A percentile compares a stretch with the other conserved stretches of the same genome.
Conservation (phyloP, 2,888 invertebrate species). For the Nomada lathburiana region DNA sequence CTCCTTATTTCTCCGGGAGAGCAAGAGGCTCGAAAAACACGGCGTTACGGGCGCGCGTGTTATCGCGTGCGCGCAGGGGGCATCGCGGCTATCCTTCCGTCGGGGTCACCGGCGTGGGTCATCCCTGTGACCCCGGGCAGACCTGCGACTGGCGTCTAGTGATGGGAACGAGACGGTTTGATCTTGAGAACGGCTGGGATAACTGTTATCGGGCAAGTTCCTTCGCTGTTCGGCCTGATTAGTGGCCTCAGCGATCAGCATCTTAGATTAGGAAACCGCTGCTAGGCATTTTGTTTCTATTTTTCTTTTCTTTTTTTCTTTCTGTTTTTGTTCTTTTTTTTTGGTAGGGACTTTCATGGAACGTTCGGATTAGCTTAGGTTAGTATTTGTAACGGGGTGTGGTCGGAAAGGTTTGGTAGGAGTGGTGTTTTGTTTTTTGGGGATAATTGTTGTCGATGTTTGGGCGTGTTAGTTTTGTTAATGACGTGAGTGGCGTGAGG, state of each 20-base stretch:
- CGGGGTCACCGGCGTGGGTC: conserved; percentile 74
- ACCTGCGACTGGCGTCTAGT: conserved; percentile 61
- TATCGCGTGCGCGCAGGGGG: conserved; percentile 83
- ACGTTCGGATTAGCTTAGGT: too few species aligned
- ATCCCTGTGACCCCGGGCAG: conserved; percentile 62
- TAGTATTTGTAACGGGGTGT: too few species aligned
- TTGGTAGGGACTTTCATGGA: too few species aligned
- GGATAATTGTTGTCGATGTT: too few species aligned
- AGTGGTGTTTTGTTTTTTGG: too few species aligned
- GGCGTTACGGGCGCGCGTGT: conserved; percentile 76
- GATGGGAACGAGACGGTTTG: conserved; percentile 52
- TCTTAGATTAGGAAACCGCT: background rate
- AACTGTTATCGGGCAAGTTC: background rate
- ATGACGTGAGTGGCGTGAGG: too few species aligned
- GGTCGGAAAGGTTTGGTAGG: too few species aligned
- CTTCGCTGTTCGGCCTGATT: background rate
- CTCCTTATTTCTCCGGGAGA: conserved; percentile 74
- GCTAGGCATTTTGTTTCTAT: background rate
- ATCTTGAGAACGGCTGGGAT: conserved; percentile 3
- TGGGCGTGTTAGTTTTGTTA: too few species aligned
- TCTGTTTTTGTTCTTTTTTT: too few species aligned
- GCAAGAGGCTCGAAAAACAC: conserved; percentile 77
- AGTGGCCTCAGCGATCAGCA: background rate
- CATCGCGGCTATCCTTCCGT: conserved; percentile 80
- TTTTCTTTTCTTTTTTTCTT: too few species aligned